Evolutionary conservation across 2,113 vertebrate genomes (phyloP).

Genomic region (Trogon melanurus): DNA sequence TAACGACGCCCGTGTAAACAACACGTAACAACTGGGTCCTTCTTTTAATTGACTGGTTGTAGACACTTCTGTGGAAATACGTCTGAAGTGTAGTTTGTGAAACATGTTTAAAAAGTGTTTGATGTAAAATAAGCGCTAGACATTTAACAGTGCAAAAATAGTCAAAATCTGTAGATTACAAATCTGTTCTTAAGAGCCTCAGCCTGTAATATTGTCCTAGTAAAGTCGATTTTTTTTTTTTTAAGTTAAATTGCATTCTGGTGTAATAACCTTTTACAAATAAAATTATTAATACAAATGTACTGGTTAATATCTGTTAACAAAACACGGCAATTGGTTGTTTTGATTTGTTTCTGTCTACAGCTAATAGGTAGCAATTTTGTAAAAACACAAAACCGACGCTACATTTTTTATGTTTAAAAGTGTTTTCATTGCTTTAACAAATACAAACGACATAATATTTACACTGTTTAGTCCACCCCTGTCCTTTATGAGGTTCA

Average conservation of each 20-base stretch:
- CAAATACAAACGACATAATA: background rate
- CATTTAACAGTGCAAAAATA: conserved; percentile 74
- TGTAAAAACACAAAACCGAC: conserved; percentile 37
- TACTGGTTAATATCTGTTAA: conserved; percentile 68
- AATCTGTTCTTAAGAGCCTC: conserved; percentile 70
- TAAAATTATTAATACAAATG: conserved; percentile 57
- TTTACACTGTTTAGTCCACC: conserved; percentile 11
- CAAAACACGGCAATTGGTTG: conserved; percentile 53
- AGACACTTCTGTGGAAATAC: conserved; percentile 65
- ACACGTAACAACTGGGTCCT: conserved; percentile 50
- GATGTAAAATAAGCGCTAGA: conserved; percentile 77
- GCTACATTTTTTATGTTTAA: conserved; percentile 15
- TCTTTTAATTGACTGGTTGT: conserved; percentile 61
- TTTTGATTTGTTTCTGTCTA: conserved; percentile 49
- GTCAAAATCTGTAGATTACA: conserved; percentile 69
- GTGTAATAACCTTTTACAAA: conserved; percentile 67
- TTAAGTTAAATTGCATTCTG: conserved; percentile 68
- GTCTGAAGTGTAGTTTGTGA: conserved; percentile 74
- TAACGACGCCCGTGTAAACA: conserved; percentile 29
- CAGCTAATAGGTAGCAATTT: conserved; percentile 35
- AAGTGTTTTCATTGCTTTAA: conserved; percentile 20
- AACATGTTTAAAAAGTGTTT: conserved; percentile 75
- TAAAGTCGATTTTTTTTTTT: conserved; percentile 47
- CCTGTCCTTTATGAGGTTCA: conserved; percentile 15
- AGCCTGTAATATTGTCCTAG: conserved; percentile 70